These are phyloP conservation scores for Lacerta viridis DNA, from an alignment of 2,797 vertebrate genomes.

Conservation along the genomic window DNA sequence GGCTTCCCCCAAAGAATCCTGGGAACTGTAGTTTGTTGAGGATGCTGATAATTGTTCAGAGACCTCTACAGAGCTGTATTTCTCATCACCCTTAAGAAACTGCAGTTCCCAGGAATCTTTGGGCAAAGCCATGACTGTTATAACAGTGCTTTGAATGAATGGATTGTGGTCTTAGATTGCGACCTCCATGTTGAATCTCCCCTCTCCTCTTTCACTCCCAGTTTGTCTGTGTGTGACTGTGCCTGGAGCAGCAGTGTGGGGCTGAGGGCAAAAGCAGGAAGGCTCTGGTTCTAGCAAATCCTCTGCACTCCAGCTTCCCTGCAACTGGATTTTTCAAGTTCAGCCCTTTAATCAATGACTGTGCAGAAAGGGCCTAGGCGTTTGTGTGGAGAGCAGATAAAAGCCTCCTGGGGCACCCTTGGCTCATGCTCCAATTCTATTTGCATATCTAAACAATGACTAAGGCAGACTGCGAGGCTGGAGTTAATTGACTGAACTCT, in stretches of 20 bases:
- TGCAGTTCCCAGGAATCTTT: background rate
- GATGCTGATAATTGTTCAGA: too few relatives aligned
- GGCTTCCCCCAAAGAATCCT: too few relatives aligned
- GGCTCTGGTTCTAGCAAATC: background rate
- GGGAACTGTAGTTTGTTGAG: too few relatives aligned
- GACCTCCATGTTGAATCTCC: background rate
- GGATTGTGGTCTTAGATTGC: background rate
- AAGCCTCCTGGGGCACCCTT: fast-evolving
- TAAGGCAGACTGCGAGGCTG: constrained; percentile 28
- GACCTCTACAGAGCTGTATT: too few relatives aligned
- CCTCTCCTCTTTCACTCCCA: background rate
- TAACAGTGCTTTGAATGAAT: too few relatives aligned
- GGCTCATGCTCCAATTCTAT: constrained; percentile 21
- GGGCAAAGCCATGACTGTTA: background rate
- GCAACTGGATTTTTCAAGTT: background rate
- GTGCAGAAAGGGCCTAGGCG: background rate
- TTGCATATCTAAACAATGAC: constrained; percentile 29
- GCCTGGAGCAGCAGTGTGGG: background rate
- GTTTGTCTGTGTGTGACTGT: background rate
- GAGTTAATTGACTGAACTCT: constrained; percentile 19
- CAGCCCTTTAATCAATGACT: background rate
- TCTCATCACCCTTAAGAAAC: background rate
- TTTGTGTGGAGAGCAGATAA: constrained; percentile 30
- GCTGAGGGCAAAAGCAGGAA: background rate
- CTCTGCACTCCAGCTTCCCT: background rate